A percentile compares a stretch with the other conserved stretches of the same genome.
phyloP scores from a whole-genome alignment of 1,140 invertebrate genomes.

The Caerostris darwini region DNA sequence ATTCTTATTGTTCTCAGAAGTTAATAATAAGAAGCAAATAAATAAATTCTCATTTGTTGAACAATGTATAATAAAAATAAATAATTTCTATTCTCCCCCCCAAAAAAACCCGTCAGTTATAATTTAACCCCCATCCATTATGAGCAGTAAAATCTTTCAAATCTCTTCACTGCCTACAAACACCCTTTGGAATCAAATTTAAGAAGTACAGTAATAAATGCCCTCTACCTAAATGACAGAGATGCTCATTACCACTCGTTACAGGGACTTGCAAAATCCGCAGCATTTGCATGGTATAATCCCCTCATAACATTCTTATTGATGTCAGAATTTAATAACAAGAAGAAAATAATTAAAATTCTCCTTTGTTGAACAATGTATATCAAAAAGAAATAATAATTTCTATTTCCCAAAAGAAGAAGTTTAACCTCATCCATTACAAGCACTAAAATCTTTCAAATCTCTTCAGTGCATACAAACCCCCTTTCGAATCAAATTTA shows the following conservation, averaged over 20 bases:
- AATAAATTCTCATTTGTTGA: too few species aligned
- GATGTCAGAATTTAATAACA: slow-evolving; percentile 4
- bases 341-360: too few species aligned
- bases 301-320: slow-evolving; percentile 1
- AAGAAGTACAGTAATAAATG: background rate
- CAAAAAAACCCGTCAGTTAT: too few species aligned
- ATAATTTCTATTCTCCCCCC: too few species aligned
- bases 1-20: slow-evolving; percentile 23
- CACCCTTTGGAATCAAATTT: background rate
- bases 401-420: too few species aligned
- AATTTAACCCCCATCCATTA: too few species aligned
- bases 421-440: background rate
- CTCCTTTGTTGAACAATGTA: too few species aligned
- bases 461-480: too few species aligned
- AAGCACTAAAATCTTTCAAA: background rate
- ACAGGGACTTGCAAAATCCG: slow-evolving; percentile 22
- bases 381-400: too few species aligned
- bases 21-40: too few species aligned
- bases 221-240: background rate
- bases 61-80: too few species aligned
- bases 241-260: background rate
- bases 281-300: background rate
- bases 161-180: background rate
- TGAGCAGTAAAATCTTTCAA: too few species aligned
- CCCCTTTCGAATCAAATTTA: background rate